Percentiles rank a stretch among this genome's conserved stretches.
phyloP scores from a whole-genome alignment of 1,140 invertebrate genomes.

The Ceratoteleas bidentatus region DNA sequence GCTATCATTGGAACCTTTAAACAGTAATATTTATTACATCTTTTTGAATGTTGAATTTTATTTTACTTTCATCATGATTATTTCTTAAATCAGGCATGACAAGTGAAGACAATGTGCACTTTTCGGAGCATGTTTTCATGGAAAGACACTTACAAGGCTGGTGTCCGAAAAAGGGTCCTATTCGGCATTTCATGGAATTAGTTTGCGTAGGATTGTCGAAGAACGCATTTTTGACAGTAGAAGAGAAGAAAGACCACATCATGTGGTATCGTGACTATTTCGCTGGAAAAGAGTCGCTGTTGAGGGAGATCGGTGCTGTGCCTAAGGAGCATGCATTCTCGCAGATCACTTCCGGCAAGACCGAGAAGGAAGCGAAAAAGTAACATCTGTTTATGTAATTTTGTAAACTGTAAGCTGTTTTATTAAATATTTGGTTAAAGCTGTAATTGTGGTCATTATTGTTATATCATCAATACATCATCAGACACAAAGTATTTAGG shows the following conservation, averaged over 20 bases:
- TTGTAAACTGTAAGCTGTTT: too few species aligned
- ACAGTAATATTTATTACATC: too few species aligned
- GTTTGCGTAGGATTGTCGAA: constrained; percentile 96
- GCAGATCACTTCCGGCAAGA: constrained; percentile 5
- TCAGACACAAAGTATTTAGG: too few species aligned
- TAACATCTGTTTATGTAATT: too few species aligned
- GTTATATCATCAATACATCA: too few species aligned
- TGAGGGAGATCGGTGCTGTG: constrained; percentile 85
- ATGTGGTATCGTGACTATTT: constrained; percentile 97
- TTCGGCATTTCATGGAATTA: constrained; percentile 98
- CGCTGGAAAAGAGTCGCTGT: constrained; percentile 87
- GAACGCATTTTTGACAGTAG: constrained; percentile 93
- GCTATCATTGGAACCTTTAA: too few species aligned
- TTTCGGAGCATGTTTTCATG: constrained; percentile 96
- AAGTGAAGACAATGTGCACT: constrained; percentile 90
- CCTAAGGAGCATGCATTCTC: constrained; percentile 39
- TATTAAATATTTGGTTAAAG: too few species aligned
- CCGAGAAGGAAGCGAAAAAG: neutral
- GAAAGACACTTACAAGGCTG: constrained; percentile 91
- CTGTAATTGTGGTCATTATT: too few species aligned
- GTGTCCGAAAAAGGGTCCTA: constrained; percentile 94
- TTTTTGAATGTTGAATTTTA: too few species aligned
- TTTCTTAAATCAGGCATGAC: constrained; percentile 85
- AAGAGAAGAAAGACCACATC: constrained; percentile 95
- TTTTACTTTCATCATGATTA: neutral